Evolutionary conservation across 2,888 invertebrate species (phyloP).

Genomic region (Coleophora flavipennella): DNA sequence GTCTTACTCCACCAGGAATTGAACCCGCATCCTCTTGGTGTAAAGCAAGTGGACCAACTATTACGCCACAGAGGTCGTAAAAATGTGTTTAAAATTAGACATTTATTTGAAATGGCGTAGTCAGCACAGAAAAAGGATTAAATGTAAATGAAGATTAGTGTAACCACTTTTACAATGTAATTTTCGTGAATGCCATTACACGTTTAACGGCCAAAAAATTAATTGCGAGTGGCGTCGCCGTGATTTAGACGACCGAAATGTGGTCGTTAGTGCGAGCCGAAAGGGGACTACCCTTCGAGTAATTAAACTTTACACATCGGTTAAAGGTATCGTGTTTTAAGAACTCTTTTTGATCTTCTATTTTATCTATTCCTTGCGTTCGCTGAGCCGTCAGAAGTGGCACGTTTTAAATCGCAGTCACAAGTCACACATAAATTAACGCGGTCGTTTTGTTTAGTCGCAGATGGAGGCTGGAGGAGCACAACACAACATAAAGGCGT

Average conservation of each 20-base stretch:
- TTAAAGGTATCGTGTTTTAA: conserved; percentile 23
- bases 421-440: conserved; percentile 33
- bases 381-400: too few relatives aligned
- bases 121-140: too few relatives aligned
- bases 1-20: too few relatives aligned
- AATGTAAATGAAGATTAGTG: not conserved
- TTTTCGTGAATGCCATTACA: not conserved
- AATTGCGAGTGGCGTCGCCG: conserved; percentile 58
- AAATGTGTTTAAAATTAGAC: too few relatives aligned
- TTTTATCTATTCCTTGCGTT: too few relatives aligned
- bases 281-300: conserved; percentile 49
- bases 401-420: too few relatives aligned
- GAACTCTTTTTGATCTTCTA: conserved; percentile 20
- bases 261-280: conserved; percentile 61
- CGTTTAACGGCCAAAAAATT: conserved; percentile 44
- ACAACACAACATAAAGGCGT: conserved; percentile 63
- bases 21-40: too few relatives aligned
- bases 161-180: conserved; percentile 7
- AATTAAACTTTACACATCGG: conserved; percentile 47
- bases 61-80: too few relatives aligned
- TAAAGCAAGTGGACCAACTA: too few relatives aligned
- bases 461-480: conserved; percentile 25
- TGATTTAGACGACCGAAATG: conserved; percentile 60
- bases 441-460: conserved; percentile 53
- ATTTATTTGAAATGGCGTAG: too few relatives aligned